A percentile compares a stretch with the other conserved stretches of the same genome.
phyloP scores from a whole-genome alignment of 2,113 vertebrate genomes.

The Thermophis baileyi region DNA sequence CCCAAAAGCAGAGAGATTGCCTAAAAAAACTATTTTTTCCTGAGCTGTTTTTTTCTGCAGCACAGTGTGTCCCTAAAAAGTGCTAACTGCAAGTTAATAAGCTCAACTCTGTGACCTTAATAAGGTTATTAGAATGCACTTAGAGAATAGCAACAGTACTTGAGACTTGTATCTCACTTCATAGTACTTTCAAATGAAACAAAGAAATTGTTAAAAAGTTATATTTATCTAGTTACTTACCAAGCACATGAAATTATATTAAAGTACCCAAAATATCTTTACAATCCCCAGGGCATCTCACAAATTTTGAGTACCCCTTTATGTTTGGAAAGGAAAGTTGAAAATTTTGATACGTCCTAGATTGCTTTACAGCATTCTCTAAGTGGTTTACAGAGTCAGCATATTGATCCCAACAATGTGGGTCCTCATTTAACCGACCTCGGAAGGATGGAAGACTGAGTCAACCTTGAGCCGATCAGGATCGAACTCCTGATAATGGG shows the following conservation, averaged over 20 bases:
- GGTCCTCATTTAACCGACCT: not conserved
- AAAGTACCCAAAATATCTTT: too few relatives aligned
- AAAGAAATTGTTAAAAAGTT: too few relatives aligned
- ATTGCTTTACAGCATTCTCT: not conserved
- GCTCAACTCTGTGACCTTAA: not conserved
- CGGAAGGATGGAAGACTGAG: not conserved
- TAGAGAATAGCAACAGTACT: not conserved
- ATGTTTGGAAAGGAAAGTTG: too few relatives aligned
- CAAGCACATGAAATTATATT: too few relatives aligned
- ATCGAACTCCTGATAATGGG: not conserved
- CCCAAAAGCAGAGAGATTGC: not conserved
- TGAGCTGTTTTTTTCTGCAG: not conserved
- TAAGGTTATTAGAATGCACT: not conserved
- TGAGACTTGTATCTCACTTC: not conserved
- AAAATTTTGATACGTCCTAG: too few relatives aligned
- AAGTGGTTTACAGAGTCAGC: not conserved
- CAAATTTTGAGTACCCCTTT: too few relatives aligned
- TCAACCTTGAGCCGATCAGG: not conserved
- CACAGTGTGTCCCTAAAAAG: not conserved
- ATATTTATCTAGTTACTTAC: too few relatives aligned
- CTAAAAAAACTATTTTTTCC: not conserved
- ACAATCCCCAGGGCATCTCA: too few relatives aligned
- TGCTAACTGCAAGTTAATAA: not conserved
- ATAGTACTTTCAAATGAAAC: not conserved
- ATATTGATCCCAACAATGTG: not conserved